phyloP scores from a whole-genome alignment of 2,797 vertebrate genomes.

The Erethizon dorsatum region DNA sequence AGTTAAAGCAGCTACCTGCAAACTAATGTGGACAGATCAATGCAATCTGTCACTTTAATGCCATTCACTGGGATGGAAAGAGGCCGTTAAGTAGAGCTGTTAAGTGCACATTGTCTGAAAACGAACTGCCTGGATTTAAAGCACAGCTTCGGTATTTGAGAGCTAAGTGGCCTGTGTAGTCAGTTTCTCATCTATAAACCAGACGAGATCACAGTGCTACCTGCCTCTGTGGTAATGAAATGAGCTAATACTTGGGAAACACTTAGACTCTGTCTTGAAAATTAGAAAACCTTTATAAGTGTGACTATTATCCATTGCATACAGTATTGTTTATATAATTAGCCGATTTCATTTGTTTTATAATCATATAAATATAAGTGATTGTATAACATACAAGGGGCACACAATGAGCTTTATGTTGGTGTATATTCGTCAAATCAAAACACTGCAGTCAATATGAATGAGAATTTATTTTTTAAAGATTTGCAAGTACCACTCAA shows the following conservation, averaged over 20 bases:
- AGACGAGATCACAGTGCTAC: not conserved
- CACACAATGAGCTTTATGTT: not conserved
- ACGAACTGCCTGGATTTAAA: not conserved
- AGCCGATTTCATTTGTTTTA: not conserved
- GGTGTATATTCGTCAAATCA: not conserved
- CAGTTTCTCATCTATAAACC: not conserved
- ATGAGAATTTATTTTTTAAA: not conserved
- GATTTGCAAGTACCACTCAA: not conserved
- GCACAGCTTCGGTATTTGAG: not conserved
- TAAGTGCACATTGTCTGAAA: not conserved
- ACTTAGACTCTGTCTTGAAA: not conserved
- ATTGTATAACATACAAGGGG: not conserved
- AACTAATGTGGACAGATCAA: not conserved
- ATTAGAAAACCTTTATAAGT: not conserved
- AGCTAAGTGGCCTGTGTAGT: not conserved
- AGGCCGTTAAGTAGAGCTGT: not conserved
- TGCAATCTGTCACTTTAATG: not conserved
- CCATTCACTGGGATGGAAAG: not conserved
- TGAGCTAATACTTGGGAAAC: not conserved
- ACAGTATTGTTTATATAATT: not conserved
- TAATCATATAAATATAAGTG: not conserved
- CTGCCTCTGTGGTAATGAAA: not conserved
- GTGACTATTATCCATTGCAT: not conserved
- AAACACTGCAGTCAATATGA: not conserved
- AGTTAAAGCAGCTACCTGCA: not conserved